A percentile compares a stretch with the other conserved stretches of the same genome.
Evolutionary conservation across 2,888 invertebrate genomes (phyloP).

Genomic region (Nycteola revayana): DNA sequence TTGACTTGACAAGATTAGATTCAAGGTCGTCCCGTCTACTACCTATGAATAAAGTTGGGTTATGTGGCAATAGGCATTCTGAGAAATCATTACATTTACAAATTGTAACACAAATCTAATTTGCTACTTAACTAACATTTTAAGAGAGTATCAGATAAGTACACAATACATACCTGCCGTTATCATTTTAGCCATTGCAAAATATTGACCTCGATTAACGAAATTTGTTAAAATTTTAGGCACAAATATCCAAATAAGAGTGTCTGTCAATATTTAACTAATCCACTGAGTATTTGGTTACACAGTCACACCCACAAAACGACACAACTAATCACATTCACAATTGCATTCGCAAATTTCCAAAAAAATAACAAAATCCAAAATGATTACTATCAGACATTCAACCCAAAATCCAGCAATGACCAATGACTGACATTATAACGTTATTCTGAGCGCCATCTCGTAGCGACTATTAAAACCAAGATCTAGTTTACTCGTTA

Average conservation of each 20-base stretch:
- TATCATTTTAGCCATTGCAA: slow-evolving; percentile 51
- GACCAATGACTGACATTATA: slow-evolving; percentile 24
- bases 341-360: slow-evolving; percentile 36
- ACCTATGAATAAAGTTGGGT: slow-evolving; percentile 68
- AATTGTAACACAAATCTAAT: background rate
- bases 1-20: slow-evolving; percentile 78
- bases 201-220: slow-evolving; percentile 44
- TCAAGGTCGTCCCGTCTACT: slow-evolving; percentile 74
- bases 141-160: too few relatives aligned
- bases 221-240: slow-evolving; percentile 34
- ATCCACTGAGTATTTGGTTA: slow-evolving; percentile 16
- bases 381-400: slow-evolving; percentile 64
- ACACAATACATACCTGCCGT: slow-evolving; percentile 35
- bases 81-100: background rate
- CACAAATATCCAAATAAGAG: slow-evolving; percentile 29
- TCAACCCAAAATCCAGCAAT: slow-evolving; percentile 55
- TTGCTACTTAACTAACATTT: too few relatives aligned
- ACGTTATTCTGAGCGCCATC: slow-evolving; percentile 46
- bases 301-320: slow-evolving; percentile 21
- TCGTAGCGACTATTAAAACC: slow-evolving; percentile 26
- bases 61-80: slow-evolving; percentile 39
- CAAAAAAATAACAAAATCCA: slow-evolving; percentile 46
- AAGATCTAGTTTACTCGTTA: slow-evolving; percentile 3
- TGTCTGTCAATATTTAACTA: slow-evolving; percentile 9
- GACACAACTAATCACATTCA: slow-evolving; percentile 23